Base-by-base conservation (phyloP, 2,113 vertebrate genomes). In the Dendropsophus ebraccatus region DNA sequence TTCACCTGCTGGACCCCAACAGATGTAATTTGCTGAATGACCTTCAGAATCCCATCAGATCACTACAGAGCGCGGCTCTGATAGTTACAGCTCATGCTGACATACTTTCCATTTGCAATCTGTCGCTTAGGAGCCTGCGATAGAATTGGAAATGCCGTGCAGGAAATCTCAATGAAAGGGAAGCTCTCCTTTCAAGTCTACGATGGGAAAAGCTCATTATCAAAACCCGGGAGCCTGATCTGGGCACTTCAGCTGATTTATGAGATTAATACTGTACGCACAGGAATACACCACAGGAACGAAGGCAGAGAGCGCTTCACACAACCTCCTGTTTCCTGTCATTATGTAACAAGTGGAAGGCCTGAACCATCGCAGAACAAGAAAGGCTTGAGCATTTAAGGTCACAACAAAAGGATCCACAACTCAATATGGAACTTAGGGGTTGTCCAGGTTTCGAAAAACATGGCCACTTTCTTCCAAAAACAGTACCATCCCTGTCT, bases 341-440 rank as follows among this genome's bases (percentile, higher is more conserved):
- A 73, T 83, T 83, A 54, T 83, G 62, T 56, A 83, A 73, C 60
- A 70, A 32, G 41, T 4, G 28, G 7, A 25, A 80, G 45, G 37
- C 25, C 78, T 45, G 78, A 47, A n/a, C 19, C 6, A 73, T 47
- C 72, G 47, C 17, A 76, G 49, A 50, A 41, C 23, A 8, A 32
- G 2, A 9, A 23, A 41, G 17, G 32, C 17, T 30, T 10, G 7
- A 10, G 5, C 23, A 17, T 72, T 72, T 14, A 23, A 72, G 37
- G 19, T 72, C 32, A 17, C 35, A 70, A 2, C n/a, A n/a, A n/a
- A n/a, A n/a, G n/a, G n/a, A n/a, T n/a, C n/a, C n/a, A n/a, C n/a
- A n/a, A n/a, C n/a, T n/a, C n/a, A n/a, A n/a, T n/a, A n/a, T n/a
- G n/a, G n/a, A n/a, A n/a, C n/a, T n/a, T n/a, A n/a, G n/a, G n/a